A percentile compares a stretch with the other conserved stretches of the same genome.
Conservation (phyloP, 2,113 vertebrate genomes). For the Hypanus sabinus region DNA sequence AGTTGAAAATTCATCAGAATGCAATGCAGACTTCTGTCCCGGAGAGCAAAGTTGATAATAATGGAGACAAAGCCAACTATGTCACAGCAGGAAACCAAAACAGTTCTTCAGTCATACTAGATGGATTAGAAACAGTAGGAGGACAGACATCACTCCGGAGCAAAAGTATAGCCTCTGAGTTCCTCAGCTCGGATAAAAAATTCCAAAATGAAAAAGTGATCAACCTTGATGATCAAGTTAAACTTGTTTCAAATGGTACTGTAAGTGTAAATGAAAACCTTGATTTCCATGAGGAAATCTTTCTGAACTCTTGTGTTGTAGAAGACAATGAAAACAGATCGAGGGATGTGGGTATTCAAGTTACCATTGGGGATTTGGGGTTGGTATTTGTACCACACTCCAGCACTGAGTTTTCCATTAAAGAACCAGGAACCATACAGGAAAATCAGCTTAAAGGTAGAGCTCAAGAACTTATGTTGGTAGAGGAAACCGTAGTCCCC, state of each 20-base stretch:
- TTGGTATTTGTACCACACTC: background rate
- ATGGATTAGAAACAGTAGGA: background rate
- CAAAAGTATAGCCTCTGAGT: background rate
- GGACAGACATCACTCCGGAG: background rate
- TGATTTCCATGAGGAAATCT: background rate
- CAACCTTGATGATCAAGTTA: slow-evolving; percentile 40
- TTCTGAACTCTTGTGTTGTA: background rate
- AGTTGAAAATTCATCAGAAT: slow-evolving; percentile 51
- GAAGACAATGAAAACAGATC: slow-evolving; percentile 11
- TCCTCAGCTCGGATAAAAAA: slow-evolving; percentile 42
- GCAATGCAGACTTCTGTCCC: background rate
- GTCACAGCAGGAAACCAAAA: slow-evolving; percentile 18
- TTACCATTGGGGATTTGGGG: slow-evolving; percentile 37
- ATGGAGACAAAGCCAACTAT: background rate
- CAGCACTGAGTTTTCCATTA: slow-evolving; percentile 42
- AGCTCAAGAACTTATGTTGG: slow-evolving; percentile 67
- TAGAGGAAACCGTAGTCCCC: slow-evolving; percentile 67
- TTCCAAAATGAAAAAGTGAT: slow-evolving; percentile 36
- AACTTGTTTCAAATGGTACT: slow-evolving; percentile 37
- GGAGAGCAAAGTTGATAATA: slow-evolving; percentile 35
- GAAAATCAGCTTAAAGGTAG: slow-evolving; percentile 67
- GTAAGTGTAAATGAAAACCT: slow-evolving; percentile 42
- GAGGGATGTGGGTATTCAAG: slow-evolving; percentile 14
- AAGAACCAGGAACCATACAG: slow-evolving; percentile 57
- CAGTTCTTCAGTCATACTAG: background rate